Evolutionary conservation across 2,797 vertebrate species (phyloP), one percentile per base, ranked within the genome.

Genomic region (Cynodonichthys magdalenae): DNA sequence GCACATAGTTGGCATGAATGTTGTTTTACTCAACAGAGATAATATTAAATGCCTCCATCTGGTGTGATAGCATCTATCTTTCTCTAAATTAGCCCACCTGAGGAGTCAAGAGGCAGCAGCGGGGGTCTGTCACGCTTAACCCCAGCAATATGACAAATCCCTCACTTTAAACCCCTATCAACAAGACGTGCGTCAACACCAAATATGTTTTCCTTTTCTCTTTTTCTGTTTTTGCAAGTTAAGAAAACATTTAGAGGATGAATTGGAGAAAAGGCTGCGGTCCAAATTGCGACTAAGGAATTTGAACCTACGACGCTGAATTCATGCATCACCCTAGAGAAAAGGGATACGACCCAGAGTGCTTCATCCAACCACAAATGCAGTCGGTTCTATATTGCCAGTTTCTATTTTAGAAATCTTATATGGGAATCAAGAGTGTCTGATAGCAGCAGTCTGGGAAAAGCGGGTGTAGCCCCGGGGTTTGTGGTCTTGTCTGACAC

Each of bases 371-470:
- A 90, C 86, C 88, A 85, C 91, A 90, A 88, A 92, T 89, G 88
- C 84, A 83, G 88, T 77, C 53, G n/a, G 59, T 65, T 69, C 75
- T 74, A 59, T 87, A 82, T 82, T 85, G 87, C 84, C 77, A 59
- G 78, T 82, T 85, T 88, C 89, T 92, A 91, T 92, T 93, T 92
- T 87, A 41, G 86, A 91, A 84, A 81, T 70, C 86, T 88, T 77
- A 80, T 91, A 90, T 91, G 82, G 90, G 90, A 92, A 92, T 91
- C 83, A 81, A 84, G 89, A 89, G 89, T 92, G 90, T 91, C 88
- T 92, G 87, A 92, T 93, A 88, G 91, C 91, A 87, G 88, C 80
- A 76, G 87, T 87, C 88, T 90, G 87, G 90, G 91, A 92, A 93
- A 88, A 84, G 87, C 82, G 74, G 84, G 86, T 81, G 84, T 82